A percentile compares a stretch with the other conserved stretches of the same genome.
These are phyloP conservation scores for Scylla paramamosain DNA, from an alignment of 1,140 invertebrate genomes.

Conservation along the genomic window DNA sequence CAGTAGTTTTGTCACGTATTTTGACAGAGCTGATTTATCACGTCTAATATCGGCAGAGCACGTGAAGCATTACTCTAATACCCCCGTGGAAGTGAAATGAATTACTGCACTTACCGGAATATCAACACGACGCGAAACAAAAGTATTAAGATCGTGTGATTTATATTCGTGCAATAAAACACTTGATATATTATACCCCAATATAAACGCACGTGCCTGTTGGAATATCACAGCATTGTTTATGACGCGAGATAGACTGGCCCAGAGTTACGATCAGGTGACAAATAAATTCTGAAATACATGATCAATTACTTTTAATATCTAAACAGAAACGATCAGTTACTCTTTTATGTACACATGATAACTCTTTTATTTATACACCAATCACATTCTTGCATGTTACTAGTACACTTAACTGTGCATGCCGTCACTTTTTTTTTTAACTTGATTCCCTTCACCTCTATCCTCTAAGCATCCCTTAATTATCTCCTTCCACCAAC, in stretches of 20 bases:
- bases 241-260: background rate
- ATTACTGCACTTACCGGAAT: slow-evolving; percentile 2
- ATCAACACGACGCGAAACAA: background rate
- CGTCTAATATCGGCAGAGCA: background rate
- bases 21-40: background rate
- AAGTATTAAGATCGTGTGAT: background rate
- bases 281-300: background rate
- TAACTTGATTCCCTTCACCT: background rate
- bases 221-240: background rate
- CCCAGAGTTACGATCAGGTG: background rate
- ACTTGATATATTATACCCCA: background rate
- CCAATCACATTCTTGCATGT: too few relatives aligned
- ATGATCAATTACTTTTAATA: background rate
- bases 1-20: background rate
- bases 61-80: background rate
- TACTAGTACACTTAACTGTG: too few relatives aligned
- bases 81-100: background rate
- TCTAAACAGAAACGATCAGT: too few relatives aligned
- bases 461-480: background rate
- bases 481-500: background rate
- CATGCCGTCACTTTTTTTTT: background rate
- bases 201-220: background rate
- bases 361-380: too few relatives aligned
- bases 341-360: too few relatives aligned
- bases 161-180: background rate